Percentiles rank a stretch among this genome's conserved stretches.
Conservation (phyloP, 2,797 vertebrate species). For the Poecilia picta region DNA sequence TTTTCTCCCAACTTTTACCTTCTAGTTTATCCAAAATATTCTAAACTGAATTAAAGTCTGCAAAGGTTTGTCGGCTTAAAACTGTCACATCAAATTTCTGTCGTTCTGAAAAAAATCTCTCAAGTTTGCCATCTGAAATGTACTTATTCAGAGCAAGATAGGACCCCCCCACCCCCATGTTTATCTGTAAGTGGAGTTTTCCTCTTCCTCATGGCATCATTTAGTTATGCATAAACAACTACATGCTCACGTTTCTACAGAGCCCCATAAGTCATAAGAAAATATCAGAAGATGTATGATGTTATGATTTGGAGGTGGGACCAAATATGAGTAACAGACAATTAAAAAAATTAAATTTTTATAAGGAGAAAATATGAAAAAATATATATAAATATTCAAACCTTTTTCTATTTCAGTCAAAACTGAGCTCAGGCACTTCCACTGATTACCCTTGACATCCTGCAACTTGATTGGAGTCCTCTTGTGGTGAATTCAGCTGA, state of each 20-base stretch:
- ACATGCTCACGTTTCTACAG: neutral
- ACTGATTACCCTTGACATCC: neutral
- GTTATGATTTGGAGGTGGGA: neutral
- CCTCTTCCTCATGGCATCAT: conserved; percentile 1
- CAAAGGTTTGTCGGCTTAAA: neutral
- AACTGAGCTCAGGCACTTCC: neutral
- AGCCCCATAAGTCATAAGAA: neutral
- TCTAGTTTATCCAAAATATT: neutral
- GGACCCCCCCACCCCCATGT: neutral
- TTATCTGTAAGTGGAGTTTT: neutral
- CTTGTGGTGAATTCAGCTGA: neutral
- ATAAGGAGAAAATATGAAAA: neutral
- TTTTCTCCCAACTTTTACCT: neutral
- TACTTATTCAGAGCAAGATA: neutral
- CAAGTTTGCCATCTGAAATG: neutral
- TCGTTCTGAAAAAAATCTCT: neutral
- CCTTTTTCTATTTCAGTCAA: neutral
- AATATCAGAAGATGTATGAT: neutral
- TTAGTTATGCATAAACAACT: conserved; percentile 14
- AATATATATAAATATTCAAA: neutral
- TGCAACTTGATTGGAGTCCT: neutral
- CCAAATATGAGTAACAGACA: neutral
- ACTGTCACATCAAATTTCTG: neutral
- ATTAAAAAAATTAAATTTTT: neutral
- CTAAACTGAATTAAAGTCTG: neutral